Conservation (phyloP, 2,797 vertebrate genomes). For the Coilia nasus region DNA sequence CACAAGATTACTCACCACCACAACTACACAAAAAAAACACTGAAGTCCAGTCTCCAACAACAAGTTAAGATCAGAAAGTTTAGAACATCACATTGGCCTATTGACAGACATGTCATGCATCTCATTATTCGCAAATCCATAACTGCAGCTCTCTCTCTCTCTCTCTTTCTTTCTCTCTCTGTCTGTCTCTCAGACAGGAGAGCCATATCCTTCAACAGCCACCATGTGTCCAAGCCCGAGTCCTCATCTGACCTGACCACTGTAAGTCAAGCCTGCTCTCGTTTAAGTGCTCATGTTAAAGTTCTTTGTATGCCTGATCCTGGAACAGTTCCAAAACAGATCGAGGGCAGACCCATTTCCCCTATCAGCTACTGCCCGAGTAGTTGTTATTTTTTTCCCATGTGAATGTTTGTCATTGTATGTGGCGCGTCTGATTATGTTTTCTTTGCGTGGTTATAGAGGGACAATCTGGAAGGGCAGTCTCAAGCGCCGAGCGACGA, state of each 20-base stretch:
- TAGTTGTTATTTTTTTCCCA: background rate
- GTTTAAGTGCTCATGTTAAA: background rate
- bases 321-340: background rate
- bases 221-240: slow-evolving; percentile 98
- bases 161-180: slow-evolving; percentile 11
- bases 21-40: no score
- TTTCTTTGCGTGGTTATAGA: slow-evolving; percentile 67
- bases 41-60: no score
- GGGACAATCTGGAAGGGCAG: slow-evolving; percentile 93
- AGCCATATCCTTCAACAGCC: slow-evolving; percentile 99
- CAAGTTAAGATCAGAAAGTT: no score
- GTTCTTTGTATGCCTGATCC: background rate
- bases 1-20: no score
- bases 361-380: background rate
- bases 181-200: slow-evolving; percentile 84
- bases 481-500: slow-evolving; percentile 89
- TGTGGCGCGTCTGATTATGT: slow-evolving; percentile 20
- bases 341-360: background rate
- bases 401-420: background rate
- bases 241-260: slow-evolving; percentile 94
- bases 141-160: slow-evolving; percentile 4
- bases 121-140: background rate
- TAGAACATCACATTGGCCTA: no score
- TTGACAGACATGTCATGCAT: no score
- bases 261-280: slow-evolving; percentile 72